Evolutionary conservation across 53 echinoderm and acorn worm species (phyloP), one percentile per base, ranked within the genome.

Genomic region (Pentamera pediparva): DNA sequence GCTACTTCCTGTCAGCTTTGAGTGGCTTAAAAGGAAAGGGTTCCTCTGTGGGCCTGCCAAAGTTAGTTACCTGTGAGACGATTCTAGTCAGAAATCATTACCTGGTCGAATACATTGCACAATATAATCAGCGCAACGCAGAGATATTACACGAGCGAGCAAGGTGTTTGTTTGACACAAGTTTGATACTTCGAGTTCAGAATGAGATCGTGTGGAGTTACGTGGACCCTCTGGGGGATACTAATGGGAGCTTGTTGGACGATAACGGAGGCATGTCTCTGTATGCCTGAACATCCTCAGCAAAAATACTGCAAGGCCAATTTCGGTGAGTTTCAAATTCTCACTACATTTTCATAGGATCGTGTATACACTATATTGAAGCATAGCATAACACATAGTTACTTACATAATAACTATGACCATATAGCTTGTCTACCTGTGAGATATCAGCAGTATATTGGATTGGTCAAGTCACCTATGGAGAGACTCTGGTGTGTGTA

Each of bases 281-380:
- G 65, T 39, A 65, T 65, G 65, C 65, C 65, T 3, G 65, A 65
- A 41, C 65, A 65, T 13, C 65, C 65, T 39, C 65, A 65, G 12
- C 65, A 65, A 28, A 65, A 65, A 41, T 65, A 65, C 11, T 65
- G 65, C 65, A 65, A 65, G 28, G 65, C 65, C 30, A 41, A 65
- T 65, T 65, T 65, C 45, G 65, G 65, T 65, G 65, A 65, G 65
- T 65, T 65, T 64, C 39, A 17, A 45, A 4, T 45, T 15, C n/a
- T 45, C 47, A 45, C 12, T 15, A 45, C 47, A 12, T 45, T 45
- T 12, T 45, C 12, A 15, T 45, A 15, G 47, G 12, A 15, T 15
- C 47, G 12, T 45, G 15, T 10, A 41, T 45, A 15, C 47, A 15
- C n/a, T 15, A 12, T 45, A 12, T 45, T 45, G n/a, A 15, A 45